Evolutionary conservation across 2,113 vertebrate species (phyloP).

Genomic region (Oryctolagus cuniculus): DNA sequence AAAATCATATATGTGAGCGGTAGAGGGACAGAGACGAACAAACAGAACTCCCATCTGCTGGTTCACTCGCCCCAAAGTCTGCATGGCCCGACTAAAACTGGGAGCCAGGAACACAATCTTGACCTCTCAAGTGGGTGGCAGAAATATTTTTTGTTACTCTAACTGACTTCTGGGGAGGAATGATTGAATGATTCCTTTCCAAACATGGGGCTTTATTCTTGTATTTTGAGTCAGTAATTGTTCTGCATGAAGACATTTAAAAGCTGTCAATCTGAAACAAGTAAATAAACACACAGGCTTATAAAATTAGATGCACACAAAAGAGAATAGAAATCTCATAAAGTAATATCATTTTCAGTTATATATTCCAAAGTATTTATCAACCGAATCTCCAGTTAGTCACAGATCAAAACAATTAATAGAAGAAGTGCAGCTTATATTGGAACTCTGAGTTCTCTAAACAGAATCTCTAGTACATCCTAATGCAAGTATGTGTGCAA

Average conservation of each 20-base stretch:
- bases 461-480: background rate
- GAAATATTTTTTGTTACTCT: background rate
- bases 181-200: background rate
- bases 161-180: background rate
- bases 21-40: too few species aligned
- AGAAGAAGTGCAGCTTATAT: background rate
- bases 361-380: background rate
- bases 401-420: background rate
- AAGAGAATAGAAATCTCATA: background rate
- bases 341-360: background rate
- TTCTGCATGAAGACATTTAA: background rate
- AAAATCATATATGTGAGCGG: too few species aligned
- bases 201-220: background rate
- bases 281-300: background rate
- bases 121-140: too few species aligned
- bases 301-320: background rate
- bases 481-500: background rate
- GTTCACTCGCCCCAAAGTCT: too few species aligned
- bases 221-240: background rate
- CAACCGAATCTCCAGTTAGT: background rate
- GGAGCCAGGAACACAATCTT: too few species aligned
- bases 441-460: background rate
- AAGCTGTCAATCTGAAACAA: conserved; percentile 39
- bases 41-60: too few species aligned
- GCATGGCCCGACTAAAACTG: too few species aligned